Evolutionary conservation across 1,140 invertebrate species (phyloP).

Genomic region (Tetraneura akinire): DNA sequence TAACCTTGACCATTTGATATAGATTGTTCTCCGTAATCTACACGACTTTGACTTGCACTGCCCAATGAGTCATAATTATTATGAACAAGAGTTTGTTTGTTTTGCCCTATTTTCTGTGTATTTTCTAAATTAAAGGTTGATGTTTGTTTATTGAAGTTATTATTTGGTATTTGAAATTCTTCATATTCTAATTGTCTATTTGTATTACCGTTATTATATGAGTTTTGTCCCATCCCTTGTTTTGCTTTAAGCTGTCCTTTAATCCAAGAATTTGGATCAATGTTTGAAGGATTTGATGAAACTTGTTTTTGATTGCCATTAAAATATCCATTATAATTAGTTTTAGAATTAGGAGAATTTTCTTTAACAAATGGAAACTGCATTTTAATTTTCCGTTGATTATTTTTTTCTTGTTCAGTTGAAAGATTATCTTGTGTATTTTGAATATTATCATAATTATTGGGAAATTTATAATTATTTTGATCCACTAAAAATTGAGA

Average conservation of each 20-base stretch:
- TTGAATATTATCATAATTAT: neutral
- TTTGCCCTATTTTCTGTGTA: neutral
- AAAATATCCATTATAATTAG: neutral
- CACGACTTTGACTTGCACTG: neutral
- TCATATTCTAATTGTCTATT: neutral
- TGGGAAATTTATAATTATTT: neutral
- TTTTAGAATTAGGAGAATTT: constrained; percentile 7
- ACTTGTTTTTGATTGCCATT: constrained; percentile 16
- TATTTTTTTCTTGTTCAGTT: neutral
- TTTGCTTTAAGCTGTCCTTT: constrained; percentile 14
- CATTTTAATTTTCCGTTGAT: constrained; percentile 19
- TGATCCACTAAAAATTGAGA: neutral
- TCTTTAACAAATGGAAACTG: neutral
- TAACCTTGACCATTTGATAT: neutral
- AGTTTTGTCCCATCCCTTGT: neutral
- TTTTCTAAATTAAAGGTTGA: constrained; percentile 18
- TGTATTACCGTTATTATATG: neutral
- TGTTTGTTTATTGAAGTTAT: neutral
- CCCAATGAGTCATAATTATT: neutral
- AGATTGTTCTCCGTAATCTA: constrained; percentile 5
- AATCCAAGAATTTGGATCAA: constrained; percentile 42
- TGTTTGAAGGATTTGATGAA: constrained; percentile 6
- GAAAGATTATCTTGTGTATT: constrained; percentile 2
- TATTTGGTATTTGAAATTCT: constrained; percentile 9
- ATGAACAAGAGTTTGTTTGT: neutral